Conservation (phyloP, 1,140 invertebrate genomes). For the Globodera ellingtonae region DNA sequence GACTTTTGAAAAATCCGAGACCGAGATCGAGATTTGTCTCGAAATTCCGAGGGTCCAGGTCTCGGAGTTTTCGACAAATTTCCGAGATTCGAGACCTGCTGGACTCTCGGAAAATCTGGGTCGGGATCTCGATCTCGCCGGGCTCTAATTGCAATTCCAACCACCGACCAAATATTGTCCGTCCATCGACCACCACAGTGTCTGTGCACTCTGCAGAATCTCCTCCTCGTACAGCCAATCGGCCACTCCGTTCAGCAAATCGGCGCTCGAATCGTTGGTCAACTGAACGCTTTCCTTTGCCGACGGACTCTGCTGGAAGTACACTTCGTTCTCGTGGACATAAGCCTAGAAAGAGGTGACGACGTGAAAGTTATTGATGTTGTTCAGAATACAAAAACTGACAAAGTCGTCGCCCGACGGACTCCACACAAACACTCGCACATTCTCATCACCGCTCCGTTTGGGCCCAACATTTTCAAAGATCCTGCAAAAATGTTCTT, state of each 20-base stretch:
- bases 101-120: no score
- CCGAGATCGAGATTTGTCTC: no score
- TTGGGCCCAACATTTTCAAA: constrained; percentile 53
- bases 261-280: constrained; percentile 40
- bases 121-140: no score
- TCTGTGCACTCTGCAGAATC: constrained; percentile 49
- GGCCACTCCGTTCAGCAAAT: constrained; percentile 55
- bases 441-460: constrained; percentile 52
- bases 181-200: constrained; percentile 60
- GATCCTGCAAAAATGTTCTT: constrained; percentile 31
- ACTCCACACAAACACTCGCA: constrained; percentile 46
- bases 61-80: no score
- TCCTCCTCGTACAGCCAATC: constrained; percentile 65
- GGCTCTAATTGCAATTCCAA: no score
- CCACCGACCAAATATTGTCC: constrained; percentile 41
- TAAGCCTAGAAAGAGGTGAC: constrained; percentile 48
- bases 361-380: background rate
- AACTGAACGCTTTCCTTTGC: constrained; percentile 37
- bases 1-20: no score
- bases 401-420: constrained; percentile 48
- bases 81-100: no score
- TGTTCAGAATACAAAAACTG: constrained; percentile 21
- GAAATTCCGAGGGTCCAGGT: no score
- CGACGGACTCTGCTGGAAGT: constrained; percentile 52
- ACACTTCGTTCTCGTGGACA: constrained; percentile 55